phyloP scores from a whole-genome alignment of 2,888 invertebrate genomes.

The Odontomyia ornata region DNA sequence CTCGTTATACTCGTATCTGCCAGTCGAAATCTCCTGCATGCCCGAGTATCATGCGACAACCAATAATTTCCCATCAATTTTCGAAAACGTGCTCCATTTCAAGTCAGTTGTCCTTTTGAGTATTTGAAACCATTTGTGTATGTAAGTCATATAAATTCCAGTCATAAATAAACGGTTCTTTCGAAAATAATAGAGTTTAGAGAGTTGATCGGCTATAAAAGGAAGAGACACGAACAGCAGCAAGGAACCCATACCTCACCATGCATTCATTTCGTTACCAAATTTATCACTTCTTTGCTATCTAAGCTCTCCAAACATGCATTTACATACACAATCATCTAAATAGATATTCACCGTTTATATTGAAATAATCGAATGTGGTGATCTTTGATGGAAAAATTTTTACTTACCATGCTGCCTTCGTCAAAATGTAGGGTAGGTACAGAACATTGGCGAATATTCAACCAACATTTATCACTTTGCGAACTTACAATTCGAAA shows the following conservation, averaged over 20 bases:
- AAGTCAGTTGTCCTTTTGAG: background rate
- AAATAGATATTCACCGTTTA: slow-evolving; percentile 35
- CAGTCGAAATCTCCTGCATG: too few species aligned
- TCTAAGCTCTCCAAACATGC: background rate
- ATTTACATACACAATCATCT: slow-evolving; percentile 23
- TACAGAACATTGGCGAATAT: slow-evolving; percentile 6
- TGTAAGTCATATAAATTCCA: slow-evolving; percentile 25
- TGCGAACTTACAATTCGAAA: slow-evolving; percentile 53
- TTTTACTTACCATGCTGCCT: slow-evolving; percentile 27
- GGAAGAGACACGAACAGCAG: slow-evolving; percentile 20
- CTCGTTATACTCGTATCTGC: too few species aligned
- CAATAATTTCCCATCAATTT: slow-evolving; percentile 3
- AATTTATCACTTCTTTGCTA: slow-evolving; percentile 1
- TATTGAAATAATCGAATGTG: slow-evolving; percentile 42
- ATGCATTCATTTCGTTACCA: background rate
- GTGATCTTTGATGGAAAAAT: slow-evolving; percentile 36
- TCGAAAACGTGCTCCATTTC: background rate
- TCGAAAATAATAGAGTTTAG: slow-evolving; percentile 29
- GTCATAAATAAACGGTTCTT: slow-evolving; percentile 33
- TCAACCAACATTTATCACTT: slow-evolving; percentile 52
- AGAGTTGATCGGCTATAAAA: slow-evolving; percentile 26
- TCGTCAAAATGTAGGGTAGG: too few species aligned
- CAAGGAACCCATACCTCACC: background rate
- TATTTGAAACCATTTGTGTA: background rate
- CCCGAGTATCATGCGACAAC: background rate